Conservation (phyloP, 2,888 invertebrate genomes). For the Pyrocoelia pectoralis region DNA sequence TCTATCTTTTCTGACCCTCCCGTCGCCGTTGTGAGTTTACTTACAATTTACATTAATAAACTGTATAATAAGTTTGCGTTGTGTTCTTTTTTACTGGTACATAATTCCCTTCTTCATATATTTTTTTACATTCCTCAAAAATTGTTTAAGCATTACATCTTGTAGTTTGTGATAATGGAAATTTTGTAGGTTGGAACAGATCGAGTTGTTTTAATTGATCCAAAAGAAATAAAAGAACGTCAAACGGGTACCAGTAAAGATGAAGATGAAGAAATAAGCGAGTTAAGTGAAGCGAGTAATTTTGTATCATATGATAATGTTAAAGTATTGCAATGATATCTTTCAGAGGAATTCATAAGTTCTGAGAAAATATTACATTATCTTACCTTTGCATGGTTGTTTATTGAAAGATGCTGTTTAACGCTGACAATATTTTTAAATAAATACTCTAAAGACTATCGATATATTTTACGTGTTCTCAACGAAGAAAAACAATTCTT, state of each 20-base stretch:
- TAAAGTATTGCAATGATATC: background rate
- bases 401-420: slow-evolving; percentile 81
- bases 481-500: slow-evolving; percentile 87
- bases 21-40: slow-evolving; percentile 59
- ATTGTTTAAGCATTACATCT: background rate
- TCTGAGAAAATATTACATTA: slow-evolving; percentile 64
- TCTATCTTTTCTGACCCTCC: slow-evolving; percentile 55
- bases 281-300: slow-evolving; percentile 49
- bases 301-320: too few relatives aligned
- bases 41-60: slow-evolving; percentile 39
- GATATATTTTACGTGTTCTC: slow-evolving; percentile 91
- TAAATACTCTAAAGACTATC: slow-evolving; percentile 89
- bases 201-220: slow-evolving; percentile 17
- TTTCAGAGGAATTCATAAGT: slow-evolving; percentile 25
- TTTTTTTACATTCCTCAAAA: too few relatives aligned
- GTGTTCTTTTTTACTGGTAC: too few relatives aligned
- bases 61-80: slow-evolving; percentile 3
- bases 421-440: slow-evolving; percentile 85
- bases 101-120: too few relatives aligned
- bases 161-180: too few relatives aligned
- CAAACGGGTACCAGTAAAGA: slow-evolving; percentile 56
- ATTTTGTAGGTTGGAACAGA: too few relatives aligned
- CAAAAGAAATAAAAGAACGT: slow-evolving; percentile 46
- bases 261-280: slow-evolving; percentile 55
- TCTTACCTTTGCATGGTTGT: slow-evolving; percentile 70